Evolutionary conservation across 2,113 vertebrate species (phyloP).

Genomic region (Tympanuchus pallidicinctus): DNA sequence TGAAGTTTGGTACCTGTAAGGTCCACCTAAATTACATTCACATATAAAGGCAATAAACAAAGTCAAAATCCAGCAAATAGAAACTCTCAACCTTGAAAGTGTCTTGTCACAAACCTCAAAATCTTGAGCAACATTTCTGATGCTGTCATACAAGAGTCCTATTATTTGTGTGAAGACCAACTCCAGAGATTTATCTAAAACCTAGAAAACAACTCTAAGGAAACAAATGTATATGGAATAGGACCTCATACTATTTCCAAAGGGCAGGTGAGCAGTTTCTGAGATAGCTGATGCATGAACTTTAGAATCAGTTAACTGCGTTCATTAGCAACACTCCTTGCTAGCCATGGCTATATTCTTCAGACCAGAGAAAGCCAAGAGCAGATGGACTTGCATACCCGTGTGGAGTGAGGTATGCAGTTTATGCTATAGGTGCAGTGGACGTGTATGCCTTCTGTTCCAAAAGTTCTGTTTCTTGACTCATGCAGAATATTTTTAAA

Average conservation of each 20-base stretch:
- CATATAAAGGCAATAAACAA: not conserved
- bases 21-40: not conserved
- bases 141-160: not conserved
- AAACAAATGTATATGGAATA: not conserved
- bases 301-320: not conserved
- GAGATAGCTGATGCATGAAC: not conserved
- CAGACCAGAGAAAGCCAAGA: not conserved
- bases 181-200: not conserved
- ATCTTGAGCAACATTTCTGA: not conserved
- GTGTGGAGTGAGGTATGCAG: not conserved
- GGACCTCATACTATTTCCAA: not conserved
- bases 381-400: not conserved
- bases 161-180: not conserved
- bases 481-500: constrained; percentile 55
- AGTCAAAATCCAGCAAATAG: not conserved
- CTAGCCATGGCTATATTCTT: not conserved
- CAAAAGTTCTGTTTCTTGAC: constrained; percentile 58
- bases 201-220: not conserved
- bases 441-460: constrained; percentile 19
- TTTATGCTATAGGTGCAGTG: not conserved
- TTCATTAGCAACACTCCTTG: not conserved
- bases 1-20: not conserved
- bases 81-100: not conserved
- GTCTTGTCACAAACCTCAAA: not conserved
- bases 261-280: not conserved